These are phyloP conservation scores for Flexamia atlantica DNA, from an alignment of 2,888 invertebrate species.

Conservation along the genomic window DNA sequence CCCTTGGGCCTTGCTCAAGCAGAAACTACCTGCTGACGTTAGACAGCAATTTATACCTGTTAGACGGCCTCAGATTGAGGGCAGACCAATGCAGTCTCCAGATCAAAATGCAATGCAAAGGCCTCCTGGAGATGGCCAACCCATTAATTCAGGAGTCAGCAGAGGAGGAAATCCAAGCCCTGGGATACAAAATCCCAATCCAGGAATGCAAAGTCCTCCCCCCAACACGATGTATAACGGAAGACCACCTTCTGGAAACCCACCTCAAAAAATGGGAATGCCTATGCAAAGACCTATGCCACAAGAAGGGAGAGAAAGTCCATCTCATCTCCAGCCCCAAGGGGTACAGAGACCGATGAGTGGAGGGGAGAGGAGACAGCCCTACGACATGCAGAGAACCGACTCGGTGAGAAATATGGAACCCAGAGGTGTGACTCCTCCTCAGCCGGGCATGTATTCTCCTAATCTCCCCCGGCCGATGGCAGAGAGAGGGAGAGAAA, in stretches of 20 bases:
- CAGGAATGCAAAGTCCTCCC: slow-evolving; percentile 54
- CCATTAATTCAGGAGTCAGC: slow-evolving; percentile 13
- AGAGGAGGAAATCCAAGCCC: slow-evolving; percentile 44
- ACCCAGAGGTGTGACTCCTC: slow-evolving; percentile 19
- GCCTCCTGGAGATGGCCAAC: slow-evolving; percentile 49
- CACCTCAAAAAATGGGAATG: slow-evolving; percentile 53
- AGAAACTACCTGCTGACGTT: slow-evolving; percentile 68
- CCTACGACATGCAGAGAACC: slow-evolving; percentile 51
- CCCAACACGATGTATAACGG: slow-evolving; percentile 58
- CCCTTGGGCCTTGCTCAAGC: slow-evolving; percentile 70
- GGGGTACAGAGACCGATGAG: slow-evolving; percentile 56
- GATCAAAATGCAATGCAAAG: slow-evolving; percentile 52
- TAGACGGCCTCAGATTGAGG: slow-evolving; percentile 66
- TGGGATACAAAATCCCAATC: slow-evolving; percentile 38
- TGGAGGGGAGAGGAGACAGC: slow-evolving; percentile 48
- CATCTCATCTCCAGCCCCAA: slow-evolving; percentile 26
- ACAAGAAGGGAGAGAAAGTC: slow-evolving; percentile 60
- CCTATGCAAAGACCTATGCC: slow-evolving; percentile 59
- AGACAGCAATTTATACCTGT: slow-evolving; percentile 68
- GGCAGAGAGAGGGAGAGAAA: slow-evolving; percentile 47
- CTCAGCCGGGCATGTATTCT: slow-evolving; percentile 23
- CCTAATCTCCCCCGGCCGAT: slow-evolving; percentile 28
- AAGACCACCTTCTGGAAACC: slow-evolving; percentile 33
- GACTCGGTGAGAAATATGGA: slow-evolving; percentile 53
- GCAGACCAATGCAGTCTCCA: slow-evolving; percentile 55